Evolutionary conservation across 2,797 vertebrate species (phyloP).

Genomic region (Halcyon chelicuti): DNA sequence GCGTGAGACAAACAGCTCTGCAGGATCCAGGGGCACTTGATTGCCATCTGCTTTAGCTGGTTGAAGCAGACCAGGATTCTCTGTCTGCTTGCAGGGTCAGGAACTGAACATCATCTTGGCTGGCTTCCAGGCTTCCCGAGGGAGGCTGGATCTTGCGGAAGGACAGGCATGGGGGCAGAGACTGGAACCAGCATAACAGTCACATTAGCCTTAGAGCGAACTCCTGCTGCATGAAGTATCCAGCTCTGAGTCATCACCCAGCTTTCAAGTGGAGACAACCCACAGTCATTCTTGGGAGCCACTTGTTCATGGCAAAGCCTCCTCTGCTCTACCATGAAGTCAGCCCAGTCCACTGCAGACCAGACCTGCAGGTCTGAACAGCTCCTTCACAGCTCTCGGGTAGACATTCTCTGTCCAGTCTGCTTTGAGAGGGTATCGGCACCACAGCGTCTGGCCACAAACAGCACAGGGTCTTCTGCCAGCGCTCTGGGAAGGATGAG

Average conservation of each 20-base stretch:
- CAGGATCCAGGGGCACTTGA: neutral
- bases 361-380: neutral
- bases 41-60: neutral
- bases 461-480: neutral
- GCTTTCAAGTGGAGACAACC: neutral
- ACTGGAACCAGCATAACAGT: neutral
- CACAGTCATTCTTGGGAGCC: neutral
- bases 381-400: neutral
- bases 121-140: neutral
- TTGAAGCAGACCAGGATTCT: neutral
- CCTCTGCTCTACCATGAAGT: neutral
- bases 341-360: neutral
- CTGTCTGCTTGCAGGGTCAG: neutral
- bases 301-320: neutral
- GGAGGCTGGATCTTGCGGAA: neutral
- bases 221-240: accelerated
- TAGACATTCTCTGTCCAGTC: no score
- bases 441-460: neutral
- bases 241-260: accelerated
- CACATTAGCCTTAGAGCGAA: neutral
- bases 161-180: neutral
- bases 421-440: neutral
- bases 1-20: neutral
- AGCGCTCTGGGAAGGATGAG: neutral
- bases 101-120: neutral